Evolutionary conservation across 2,797 vertebrate genomes (phyloP).

Genomic region (Menidia menidia): DNA sequence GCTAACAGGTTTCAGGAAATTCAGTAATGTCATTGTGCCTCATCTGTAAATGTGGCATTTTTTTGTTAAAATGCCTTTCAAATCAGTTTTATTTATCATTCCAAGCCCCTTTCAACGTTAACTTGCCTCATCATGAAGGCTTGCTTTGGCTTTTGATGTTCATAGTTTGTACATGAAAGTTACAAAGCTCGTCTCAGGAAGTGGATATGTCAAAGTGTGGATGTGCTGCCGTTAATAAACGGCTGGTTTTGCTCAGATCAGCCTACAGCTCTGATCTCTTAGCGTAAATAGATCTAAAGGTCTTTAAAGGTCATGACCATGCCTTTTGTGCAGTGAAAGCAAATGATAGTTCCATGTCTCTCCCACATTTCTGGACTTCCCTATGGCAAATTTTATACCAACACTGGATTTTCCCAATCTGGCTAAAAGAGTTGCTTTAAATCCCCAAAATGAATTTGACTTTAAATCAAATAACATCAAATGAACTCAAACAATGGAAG

Average conservation of each 20-base stretch:
- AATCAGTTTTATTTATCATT: slow-evolving; percentile 13
- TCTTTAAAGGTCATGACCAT: slow-evolving; percentile 47
- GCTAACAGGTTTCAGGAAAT: slow-evolving; percentile 41
- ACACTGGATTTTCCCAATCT: background rate
- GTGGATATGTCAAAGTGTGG: slow-evolving; percentile 27
- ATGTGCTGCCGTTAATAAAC: slow-evolving; percentile 51
- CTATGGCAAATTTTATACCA: background rate
- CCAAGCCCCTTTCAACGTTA: slow-evolving; percentile 17
- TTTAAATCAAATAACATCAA: background rate
- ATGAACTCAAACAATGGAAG: background rate
- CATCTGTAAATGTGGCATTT: background rate
- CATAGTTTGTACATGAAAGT: slow-evolving; percentile 16
- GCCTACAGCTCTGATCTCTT: slow-evolving; percentile 53
- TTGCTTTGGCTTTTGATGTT: background rate
- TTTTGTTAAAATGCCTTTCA: slow-evolving; percentile 20
- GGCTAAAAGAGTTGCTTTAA: no score
- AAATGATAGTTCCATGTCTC: slow-evolving; percentile 31
- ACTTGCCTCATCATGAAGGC: slow-evolving; percentile 19
- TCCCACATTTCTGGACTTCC: background rate
- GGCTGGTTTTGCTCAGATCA: slow-evolving; percentile 43
- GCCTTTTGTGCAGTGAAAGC: slow-evolving; percentile 38
- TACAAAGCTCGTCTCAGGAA: slow-evolving; percentile 26
- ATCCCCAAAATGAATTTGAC: background rate
- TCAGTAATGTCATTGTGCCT: slow-evolving; percentile 12
- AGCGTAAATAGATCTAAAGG: slow-evolving; percentile 58